Evolutionary conservation across 2,888 invertebrate genomes (phyloP).

Genomic region (Dasysyrphus tricinctus): DNA sequence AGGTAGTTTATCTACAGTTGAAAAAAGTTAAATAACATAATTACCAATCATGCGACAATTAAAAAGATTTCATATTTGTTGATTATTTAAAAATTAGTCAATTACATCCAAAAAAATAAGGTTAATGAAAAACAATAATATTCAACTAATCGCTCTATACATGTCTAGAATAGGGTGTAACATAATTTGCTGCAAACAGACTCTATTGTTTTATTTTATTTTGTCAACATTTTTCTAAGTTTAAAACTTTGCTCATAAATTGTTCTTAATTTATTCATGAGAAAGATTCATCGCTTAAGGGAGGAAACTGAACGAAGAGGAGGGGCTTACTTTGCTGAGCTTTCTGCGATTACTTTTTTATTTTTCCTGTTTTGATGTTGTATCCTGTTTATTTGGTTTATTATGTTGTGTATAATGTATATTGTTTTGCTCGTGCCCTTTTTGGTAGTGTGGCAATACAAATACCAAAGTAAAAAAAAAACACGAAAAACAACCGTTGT

Average conservation of each 20-base stretch:
- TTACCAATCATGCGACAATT: no score
- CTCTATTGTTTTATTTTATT: slow-evolving; percentile 7
- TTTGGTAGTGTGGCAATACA: slow-evolving; percentile 24
- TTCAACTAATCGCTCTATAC: no score
- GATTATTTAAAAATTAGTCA: no score
- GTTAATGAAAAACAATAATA: no score
- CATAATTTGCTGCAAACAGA: not conserved
- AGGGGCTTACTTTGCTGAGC: slow-evolving; percentile 18
- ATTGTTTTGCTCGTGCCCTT: slow-evolving; percentile 49
- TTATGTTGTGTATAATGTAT: slow-evolving; percentile 49
- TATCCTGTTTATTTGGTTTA: slow-evolving; percentile 68
- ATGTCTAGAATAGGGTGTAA: not conserved
- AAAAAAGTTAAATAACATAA: no score
- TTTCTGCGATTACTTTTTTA: slow-evolving; percentile 48
- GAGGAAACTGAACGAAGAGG: slow-evolving; percentile 30
- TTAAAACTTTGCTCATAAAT: slow-evolving; percentile 72
- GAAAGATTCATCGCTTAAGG: slow-evolving; percentile 52
- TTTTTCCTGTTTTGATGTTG: slow-evolving; percentile 67
- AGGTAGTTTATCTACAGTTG: no score
- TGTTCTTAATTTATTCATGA: slow-evolving; percentile 74
- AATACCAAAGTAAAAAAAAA: not conserved
- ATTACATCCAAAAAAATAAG: no score
- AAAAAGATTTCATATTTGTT: no score
- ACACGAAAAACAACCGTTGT: slow-evolving; percentile 27
- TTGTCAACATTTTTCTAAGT: slow-evolving; percentile 43